Evolutionary conservation across 2,113 vertebrate species (phyloP), one percentile per base, ranked within the genome.

Genomic region (Capreolus pygargus): DNA sequence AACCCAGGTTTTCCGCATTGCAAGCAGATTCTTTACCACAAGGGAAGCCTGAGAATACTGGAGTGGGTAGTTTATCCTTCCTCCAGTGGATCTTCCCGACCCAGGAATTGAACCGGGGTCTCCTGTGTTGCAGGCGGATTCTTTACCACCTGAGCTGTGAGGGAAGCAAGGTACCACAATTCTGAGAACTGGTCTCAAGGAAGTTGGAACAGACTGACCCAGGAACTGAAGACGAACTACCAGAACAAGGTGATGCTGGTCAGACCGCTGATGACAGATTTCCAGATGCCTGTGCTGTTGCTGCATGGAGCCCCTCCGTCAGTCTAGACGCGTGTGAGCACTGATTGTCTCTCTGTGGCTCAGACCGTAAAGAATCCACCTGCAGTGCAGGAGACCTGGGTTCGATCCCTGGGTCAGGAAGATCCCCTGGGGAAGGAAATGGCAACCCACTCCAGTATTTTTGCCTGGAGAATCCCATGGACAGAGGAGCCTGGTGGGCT

Each of bases 121-220:
- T 70, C 64, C 64, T 70, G 64, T 9, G 0, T 11, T 70, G 64
- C 64, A 36, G 17, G 64, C 2, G 2, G n/a, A 2, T 21, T 70
- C 64, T 70, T 70, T 11, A 11, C 64, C 64, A 6, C 0, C 17
- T 70, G 64, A 70, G n/a, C 64, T 4, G 2, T 21, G 17, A 36
- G 17, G 64, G n/a, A 36, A n/a, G 64, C n/a, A 5, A 0, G 9
- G 43, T 3, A 9, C 76, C 76, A 30, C 43, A 17, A 0, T 47
- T 47, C 7, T 17, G 27, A 30, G 43, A 47, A 30, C 43, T 47
- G 76, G 27, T 10, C 27, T 30, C 76, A 78, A 47, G 14, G 47
- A 50, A 3, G 9, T 79, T 45, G 76, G 27, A 47, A 5, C 27
- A 79, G 1, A 17, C 43, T 5, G 76, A 10, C 0, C 0, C 76